Conservation (phyloP, 2,888 invertebrate species). For the Drosophila formosana region DNA sequence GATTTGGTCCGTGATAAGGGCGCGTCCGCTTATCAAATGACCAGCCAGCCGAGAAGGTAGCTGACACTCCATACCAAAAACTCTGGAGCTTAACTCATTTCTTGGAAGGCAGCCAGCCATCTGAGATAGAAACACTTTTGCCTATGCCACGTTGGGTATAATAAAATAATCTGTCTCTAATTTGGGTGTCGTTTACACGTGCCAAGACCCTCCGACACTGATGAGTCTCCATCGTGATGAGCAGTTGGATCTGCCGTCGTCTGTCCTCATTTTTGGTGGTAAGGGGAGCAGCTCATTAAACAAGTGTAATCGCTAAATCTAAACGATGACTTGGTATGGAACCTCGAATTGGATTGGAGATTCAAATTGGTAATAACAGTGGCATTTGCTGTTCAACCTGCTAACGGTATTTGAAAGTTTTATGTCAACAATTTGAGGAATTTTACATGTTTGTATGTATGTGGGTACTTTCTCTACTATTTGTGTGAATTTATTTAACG, state of each 20-base stretch:
- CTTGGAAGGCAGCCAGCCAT: slow-evolving; percentile 57
- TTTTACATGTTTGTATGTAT: slow-evolving; percentile 17
- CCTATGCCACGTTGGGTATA: slow-evolving; percentile 47
- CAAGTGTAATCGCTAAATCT: slow-evolving; percentile 56
- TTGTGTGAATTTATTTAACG: not conserved
- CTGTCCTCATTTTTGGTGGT: not conserved
- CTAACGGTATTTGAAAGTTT: slow-evolving; percentile 51
- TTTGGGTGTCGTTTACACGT: slow-evolving; percentile 83
- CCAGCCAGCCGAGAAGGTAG: slow-evolving; percentile 29
- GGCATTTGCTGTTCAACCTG: slow-evolving; percentile 23
- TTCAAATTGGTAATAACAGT: slow-evolving; percentile 30
- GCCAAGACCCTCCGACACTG: slow-evolving; percentile 57
- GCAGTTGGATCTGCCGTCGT: slow-evolving; percentile 18
- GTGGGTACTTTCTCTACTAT: slow-evolving; percentile 34
- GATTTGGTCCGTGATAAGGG: slow-evolving; percentile 66
- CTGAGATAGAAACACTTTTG: slow-evolving; percentile 42
- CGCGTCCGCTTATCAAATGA: slow-evolving; percentile 63
- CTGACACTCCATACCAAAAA: slow-evolving; percentile 15
- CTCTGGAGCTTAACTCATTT: slow-evolving; percentile 40
- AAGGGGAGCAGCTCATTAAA: slow-evolving; percentile 44
- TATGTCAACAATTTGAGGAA: slow-evolving; percentile 26
- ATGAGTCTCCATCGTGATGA: slow-evolving; percentile 59
- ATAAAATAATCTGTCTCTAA: slow-evolving; percentile 83
- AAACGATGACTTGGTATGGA: slow-evolving; percentile 46
- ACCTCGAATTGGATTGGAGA: slow-evolving; percentile 12